Evolutionary conservation across 2,888 invertebrate species (phyloP), one percentile per base, ranked within the genome.

Genomic region (Glaucopsyche alexis): DNA sequence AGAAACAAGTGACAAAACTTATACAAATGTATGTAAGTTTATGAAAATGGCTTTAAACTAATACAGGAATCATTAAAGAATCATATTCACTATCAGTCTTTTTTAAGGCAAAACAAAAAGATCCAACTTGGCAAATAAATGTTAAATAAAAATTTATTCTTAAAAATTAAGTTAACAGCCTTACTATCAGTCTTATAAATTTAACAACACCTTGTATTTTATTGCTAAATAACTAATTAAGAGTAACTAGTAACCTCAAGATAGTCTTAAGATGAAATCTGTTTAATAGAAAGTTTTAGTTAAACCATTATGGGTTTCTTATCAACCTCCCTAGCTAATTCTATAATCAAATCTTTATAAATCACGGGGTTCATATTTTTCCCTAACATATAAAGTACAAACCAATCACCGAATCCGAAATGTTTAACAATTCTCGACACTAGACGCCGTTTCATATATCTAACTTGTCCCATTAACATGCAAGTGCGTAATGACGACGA

Each of bases 341-440:
- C 93, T 69, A 93, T 80, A 73, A 96, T 85, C 67, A 96, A 84
- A 78, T 96, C 95, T 77, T 94, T 93, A 83, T 94, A 96, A 71
- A 95, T 88, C 19, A 95, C 87, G 0, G 95, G 95, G 84, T 96
- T 96, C 79, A 97, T 94, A 84, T 97, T 97, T 81, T 95, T 95
- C 74, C 96, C 95, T 69, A 97, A 90, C 82, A 96, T 95, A 83
- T 96, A 95, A 11, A 97, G 86, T 50, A 97, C 83, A 84, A 97
- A 97, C 95, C 96, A 97, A 84, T 97, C 97, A 0, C 96, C 96
- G 75, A 95, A 95, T 72, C 94, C 92, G 64, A 95, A 89, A 72
- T 86, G 86, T 74, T 88, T 89, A 0, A 94, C 91, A 75, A 95
- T 91, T 71, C 87, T 87, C 0, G 90, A 89, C 7, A 95, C 93